Evolutionary conservation across 2,797 vertebrate genomes (phyloP), one percentile per base, ranked within the genome.

Genomic region (Eutrigla gurnardus): DNA sequence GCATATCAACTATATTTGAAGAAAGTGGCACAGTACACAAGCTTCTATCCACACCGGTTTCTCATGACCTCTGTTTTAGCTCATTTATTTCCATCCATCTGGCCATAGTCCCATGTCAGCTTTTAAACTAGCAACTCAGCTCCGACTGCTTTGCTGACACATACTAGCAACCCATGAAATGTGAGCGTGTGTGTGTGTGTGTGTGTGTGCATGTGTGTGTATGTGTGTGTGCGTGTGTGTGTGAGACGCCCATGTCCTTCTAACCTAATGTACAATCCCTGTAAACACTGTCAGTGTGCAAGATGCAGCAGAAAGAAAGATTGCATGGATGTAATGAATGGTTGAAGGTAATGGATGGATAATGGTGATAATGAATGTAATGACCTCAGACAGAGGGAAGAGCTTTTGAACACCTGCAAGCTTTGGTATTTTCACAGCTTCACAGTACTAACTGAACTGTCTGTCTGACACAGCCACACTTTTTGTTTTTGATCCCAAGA

Each of bases 41-140:
- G 9, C 47, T 33, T 74, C 32, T 18, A 3, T 65, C 37, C 36
- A 63, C 53, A 35, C 55, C 2, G 5, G n/a, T 50, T 76, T 70
- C 67, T 60, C 15, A 39, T 83, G 80, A 81, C 77, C 77, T 83
- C 69, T 70, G 39, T 57, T 70, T 58, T 54, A 64, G 61, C 53
- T 86, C 39, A 77, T 77, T 72, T 69, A 53, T 84, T 80, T 78
- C 52, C 3, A 0, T 78, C 75, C 73, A 86, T 83, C 79, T 84
- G 80, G 71, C 70, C 35, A 15, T 47, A 74, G 58, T 50, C 47
- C 62, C 57, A 72, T n/a, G 53, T 88, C 80, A 86, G 85, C 84
- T 75, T 69, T 79, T 80, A 81, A 88, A 86, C 67, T 13, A 70
- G 67, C 69, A 73, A 83, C 61, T 89, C 79, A 82, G 84, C 78